A percentile compares a stretch with the other conserved stretches of the same genome.
These are phyloP conservation scores for Craseonycteris thonglongyai DNA, from an alignment of 2,113 vertebrate genomes.

Conservation along the genomic window DNA sequence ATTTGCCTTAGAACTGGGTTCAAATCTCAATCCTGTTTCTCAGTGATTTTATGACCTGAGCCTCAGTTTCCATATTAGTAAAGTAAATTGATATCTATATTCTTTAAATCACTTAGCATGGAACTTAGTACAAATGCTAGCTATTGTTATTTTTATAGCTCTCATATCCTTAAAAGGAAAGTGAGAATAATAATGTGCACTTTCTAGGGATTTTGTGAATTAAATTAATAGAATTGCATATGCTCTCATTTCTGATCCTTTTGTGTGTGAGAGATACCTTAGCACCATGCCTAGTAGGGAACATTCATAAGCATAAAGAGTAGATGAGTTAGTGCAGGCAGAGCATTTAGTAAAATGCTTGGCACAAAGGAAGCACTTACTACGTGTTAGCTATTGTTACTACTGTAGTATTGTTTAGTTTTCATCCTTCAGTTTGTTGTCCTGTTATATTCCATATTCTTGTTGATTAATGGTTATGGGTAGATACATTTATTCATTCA, in stretches of 20 bases:
- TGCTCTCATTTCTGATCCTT: neutral
- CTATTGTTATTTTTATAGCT: neutral
- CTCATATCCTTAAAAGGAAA: neutral
- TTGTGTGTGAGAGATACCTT: neutral
- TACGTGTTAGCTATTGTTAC: neutral
- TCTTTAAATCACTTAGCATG: neutral
- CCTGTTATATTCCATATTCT: neutral
- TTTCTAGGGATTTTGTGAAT: neutral
- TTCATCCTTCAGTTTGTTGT: neutral
- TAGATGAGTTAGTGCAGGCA: neutral
- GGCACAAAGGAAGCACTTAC: neutral
- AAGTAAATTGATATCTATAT: neutral
- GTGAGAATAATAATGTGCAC: neutral
- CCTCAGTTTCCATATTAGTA: neutral
- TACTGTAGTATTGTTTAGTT: neutral
- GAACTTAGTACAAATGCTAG: neutral
- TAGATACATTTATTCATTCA: neutral
- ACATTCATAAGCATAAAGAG: neutral
- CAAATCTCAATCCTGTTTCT: neutral
- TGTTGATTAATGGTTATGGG: neutral
- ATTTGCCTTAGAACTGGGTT: neutral
- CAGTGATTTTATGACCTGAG: neutral
- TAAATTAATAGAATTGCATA: neutral
- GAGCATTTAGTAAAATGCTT: neutral
- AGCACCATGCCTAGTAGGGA: neutral